phyloP scores from a whole-genome alignment of 2,113 vertebrate species.

The Jaculus jaculus region DNA sequence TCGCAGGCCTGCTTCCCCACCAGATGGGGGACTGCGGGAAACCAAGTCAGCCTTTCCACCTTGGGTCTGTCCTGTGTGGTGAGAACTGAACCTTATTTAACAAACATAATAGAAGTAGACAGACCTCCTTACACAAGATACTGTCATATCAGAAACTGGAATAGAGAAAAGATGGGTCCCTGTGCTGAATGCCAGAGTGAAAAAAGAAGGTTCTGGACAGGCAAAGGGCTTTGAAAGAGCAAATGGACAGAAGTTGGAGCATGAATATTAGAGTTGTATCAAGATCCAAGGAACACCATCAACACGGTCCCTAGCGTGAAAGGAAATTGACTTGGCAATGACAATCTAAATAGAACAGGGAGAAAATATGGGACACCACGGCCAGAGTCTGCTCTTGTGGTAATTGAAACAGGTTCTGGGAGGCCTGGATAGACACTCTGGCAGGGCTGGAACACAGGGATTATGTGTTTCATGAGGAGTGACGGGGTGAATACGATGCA shows the following conservation, averaged over 20 bases:
- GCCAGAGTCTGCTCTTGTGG: conserved; percentile 25
- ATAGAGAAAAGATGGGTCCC: not conserved
- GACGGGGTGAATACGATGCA: not conserved
- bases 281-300: not conserved
- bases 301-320: not conserved
- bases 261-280: not conserved
- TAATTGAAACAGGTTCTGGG: conserved; percentile 47
- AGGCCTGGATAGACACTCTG: conserved; percentile 29
- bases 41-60: too few relatives aligned
- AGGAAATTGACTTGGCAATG: conserved; percentile 62
- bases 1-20: not conserved
- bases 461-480: conserved; percentile 24
- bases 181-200: not conserved
- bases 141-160: not conserved
- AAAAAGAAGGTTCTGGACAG: not conserved
- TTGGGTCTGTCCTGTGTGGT: not conserved
- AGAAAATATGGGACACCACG: conserved; percentile 29
- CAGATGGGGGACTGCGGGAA: not conserved
- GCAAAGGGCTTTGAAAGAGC: not conserved
- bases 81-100: not conserved
- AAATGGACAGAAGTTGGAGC: not conserved
- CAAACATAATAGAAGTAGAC: not conserved
- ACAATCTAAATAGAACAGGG: not conserved
- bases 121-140: not conserved
- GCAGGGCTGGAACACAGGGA: conserved; percentile 2